These are phyloP conservation scores for Jordanella pulchra DNA, from an alignment of 2,797 vertebrate genomes.

Conservation along the genomic window DNA sequence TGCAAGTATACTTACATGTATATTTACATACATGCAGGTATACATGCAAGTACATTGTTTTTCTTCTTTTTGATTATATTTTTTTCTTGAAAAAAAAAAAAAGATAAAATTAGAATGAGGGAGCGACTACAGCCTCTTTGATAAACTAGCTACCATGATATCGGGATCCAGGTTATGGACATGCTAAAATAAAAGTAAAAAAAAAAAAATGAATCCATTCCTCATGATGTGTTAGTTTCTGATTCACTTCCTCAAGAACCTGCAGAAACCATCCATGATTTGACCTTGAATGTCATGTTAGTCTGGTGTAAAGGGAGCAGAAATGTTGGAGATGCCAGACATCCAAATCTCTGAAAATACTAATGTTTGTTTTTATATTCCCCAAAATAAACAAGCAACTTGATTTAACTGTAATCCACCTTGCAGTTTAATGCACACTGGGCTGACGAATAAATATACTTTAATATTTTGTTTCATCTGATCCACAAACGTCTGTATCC, in stretches of 20 bases:
- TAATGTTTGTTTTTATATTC: not conserved
- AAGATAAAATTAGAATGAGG: too few species aligned
- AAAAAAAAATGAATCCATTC: not conserved
- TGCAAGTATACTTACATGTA: too few species aligned
- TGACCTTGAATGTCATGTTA: not conserved
- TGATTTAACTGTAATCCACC: not conserved
- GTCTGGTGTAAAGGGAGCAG: not conserved
- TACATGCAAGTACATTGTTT: too few species aligned
- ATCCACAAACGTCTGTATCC: not conserved
- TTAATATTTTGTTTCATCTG: not conserved
- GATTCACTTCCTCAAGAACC: not conserved
- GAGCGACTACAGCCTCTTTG: not conserved
- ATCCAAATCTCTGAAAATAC: not conserved
- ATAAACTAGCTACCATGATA: not conserved
- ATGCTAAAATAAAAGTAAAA: not conserved
- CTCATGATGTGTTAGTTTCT: not conserved
- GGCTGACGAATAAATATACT: not conserved
- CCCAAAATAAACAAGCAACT: not conserved
- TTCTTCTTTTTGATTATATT: too few species aligned
- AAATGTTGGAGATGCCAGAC: not conserved
- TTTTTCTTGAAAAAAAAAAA: too few species aligned
- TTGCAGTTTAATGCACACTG: not conserved
- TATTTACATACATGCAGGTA: too few species aligned
- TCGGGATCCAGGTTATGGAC: not conserved
- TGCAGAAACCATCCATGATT: not conserved